A percentile compares a stretch with the other conserved stretches of the same genome.
These are phyloP conservation scores for Loripinus fragilis DNA, from an alignment of 2,888 invertebrate genomes.

Conservation along the genomic window DNA sequence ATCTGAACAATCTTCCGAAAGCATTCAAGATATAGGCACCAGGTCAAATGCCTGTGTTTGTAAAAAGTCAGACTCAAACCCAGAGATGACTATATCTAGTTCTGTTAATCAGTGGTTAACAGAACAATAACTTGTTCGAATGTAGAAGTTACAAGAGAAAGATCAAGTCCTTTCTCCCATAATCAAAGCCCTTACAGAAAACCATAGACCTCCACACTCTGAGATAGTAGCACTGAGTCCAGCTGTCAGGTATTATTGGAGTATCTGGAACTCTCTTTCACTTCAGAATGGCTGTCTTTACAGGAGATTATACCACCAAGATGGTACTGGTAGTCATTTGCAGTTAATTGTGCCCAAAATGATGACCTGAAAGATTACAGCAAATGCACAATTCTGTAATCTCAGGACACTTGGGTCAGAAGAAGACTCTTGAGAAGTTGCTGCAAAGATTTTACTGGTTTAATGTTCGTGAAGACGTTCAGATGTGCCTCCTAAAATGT, in stretches of 20 bases:
- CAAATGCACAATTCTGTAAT: not conserved
- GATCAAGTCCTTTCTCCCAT: not conserved
- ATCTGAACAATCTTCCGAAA: too few species aligned
- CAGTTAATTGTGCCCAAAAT: conserved; percentile 8
- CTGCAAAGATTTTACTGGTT: not conserved
- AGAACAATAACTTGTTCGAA: too few species aligned
- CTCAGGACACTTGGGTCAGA: not conserved
- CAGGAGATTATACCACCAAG: not conserved
- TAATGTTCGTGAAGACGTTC: not conserved
- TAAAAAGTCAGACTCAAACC: too few species aligned
- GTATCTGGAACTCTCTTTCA: not conserved
- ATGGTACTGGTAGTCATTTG: not conserved
- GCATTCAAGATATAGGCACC: not conserved
- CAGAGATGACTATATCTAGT: too few species aligned
- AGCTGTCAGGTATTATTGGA: not conserved
- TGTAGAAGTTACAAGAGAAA: not conserved
- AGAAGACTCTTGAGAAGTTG: not conserved
- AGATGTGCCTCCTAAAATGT: not conserved
- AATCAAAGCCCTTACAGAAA: not conserved
- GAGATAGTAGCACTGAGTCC: not conserved
- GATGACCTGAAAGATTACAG: not conserved
- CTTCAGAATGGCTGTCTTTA: not conserved
- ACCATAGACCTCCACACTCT: not conserved
- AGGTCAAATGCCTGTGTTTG: too few species aligned
- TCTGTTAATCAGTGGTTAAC: too few species aligned